A percentile compares a stretch with the other conserved stretches of the same genome.
Conservation (phyloP, 1,140 invertebrate species). For the Lerema accius region DNA sequence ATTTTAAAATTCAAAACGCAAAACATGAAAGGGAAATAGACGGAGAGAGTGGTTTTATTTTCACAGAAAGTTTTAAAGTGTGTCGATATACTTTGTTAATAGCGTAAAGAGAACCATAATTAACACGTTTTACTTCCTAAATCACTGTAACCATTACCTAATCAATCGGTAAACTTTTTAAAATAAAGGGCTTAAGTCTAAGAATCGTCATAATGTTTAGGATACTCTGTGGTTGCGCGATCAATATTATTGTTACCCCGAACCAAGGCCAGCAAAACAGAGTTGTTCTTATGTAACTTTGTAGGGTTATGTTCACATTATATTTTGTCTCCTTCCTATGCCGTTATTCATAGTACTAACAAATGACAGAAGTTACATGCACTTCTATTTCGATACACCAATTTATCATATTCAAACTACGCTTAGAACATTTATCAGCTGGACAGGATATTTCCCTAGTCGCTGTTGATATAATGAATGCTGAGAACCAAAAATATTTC, state of each 20-base stretch:
- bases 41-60: not conserved
- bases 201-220: not conserved
- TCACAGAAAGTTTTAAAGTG: not conserved
- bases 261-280: slow-evolving; percentile 12
- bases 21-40: slow-evolving; percentile 1
- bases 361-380: slow-evolving; percentile 2
- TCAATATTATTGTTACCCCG: slow-evolving; percentile 25
- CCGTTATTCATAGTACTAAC: slow-evolving; percentile 2
- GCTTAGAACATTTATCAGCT: slow-evolving; percentile 25
- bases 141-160: no score
- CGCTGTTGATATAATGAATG: slow-evolving; percentile 16
- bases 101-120: no score
- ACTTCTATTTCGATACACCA: slow-evolving; percentile 22
- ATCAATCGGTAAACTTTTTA: not conserved
- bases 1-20: slow-evolving; percentile 38
- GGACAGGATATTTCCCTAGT: slow-evolving; percentile 23
- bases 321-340: not conserved
- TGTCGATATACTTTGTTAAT: not conserved
- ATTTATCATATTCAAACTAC: slow-evolving; percentile 27
- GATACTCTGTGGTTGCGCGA: slow-evolving; percentile 7
- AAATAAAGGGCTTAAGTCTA: no score
- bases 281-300: slow-evolving; percentile 20
- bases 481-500: slow-evolving; percentile 12
- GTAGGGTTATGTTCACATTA: not conserved
- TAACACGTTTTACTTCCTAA: no score